These are phyloP conservation scores for Burhinus oedicnemus DNA, from an alignment of 2,113 vertebrate genomes.

Conservation along the genomic window DNA sequence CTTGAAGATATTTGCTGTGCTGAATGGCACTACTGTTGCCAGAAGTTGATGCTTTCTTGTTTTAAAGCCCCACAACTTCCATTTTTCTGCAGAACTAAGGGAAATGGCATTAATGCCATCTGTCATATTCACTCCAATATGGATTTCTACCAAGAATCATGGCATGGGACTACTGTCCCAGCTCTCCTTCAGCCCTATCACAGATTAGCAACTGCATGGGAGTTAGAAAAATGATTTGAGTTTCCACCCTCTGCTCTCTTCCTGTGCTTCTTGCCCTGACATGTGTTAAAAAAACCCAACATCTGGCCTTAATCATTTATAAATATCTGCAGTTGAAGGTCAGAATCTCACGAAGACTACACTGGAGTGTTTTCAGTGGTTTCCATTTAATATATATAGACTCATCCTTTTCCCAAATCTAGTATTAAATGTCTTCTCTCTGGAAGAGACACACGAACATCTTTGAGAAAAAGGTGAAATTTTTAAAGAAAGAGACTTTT, in stretches of 20 bases:
- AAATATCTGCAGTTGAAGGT: not conserved
- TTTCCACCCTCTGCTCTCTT: not conserved
- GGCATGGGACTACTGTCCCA: not conserved
- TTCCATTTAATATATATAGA: not conserved
- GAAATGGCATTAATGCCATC: not conserved
- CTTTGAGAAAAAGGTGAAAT: not conserved
- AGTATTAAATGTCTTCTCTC: not conserved
- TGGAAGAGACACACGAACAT: not conserved
- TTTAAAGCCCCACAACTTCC: not conserved
- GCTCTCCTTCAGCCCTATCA: not conserved
- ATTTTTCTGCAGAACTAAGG: not conserved
- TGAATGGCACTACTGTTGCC: not conserved
- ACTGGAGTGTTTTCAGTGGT: not conserved
- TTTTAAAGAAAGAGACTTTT: not conserved
- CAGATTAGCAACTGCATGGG: not conserved
- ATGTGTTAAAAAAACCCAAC: not conserved
- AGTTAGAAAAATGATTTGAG: not conserved
- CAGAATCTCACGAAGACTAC: not conserved
- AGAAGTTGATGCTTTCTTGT: not conserved
- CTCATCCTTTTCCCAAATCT: not conserved
- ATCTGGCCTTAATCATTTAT: not conserved
- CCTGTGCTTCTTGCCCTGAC: not conserved
- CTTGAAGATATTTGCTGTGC: not conserved
- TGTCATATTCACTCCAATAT: not conserved
- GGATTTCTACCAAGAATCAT: not conserved